These are phyloP conservation scores for Todiramphus chloris DNA, from an alignment of 2,113 vertebrate genomes.

Conservation along the genomic window DNA sequence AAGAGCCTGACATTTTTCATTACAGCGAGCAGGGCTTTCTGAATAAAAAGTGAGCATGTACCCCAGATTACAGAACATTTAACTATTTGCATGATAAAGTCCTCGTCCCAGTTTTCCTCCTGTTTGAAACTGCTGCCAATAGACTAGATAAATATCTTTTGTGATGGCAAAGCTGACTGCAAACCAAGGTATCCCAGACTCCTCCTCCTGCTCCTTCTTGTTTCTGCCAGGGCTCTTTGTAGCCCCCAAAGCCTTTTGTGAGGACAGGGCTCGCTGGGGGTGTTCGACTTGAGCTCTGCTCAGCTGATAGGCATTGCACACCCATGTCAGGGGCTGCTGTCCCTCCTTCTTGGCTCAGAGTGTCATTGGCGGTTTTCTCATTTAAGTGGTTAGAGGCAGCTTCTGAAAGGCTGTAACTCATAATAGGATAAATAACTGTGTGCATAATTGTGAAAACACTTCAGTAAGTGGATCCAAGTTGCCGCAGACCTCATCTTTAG, in stretches of 20 bases:
- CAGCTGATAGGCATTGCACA: not conserved
- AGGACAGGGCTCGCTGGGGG: not conserved
- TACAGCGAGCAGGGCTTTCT: slow-evolving; percentile 33
- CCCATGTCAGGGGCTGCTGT: not conserved
- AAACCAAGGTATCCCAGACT: not conserved
- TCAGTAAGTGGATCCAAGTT: slow-evolving; percentile 9
- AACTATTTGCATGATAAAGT: slow-evolving; percentile 54
- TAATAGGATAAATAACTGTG: slow-evolving; percentile 53
- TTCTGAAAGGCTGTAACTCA: slow-evolving; percentile 34
- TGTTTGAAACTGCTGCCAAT: slow-evolving; percentile 32
- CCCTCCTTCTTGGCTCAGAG: not conserved
- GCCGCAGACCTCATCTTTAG: not conserved
- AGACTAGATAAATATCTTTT: slow-evolving; percentile 43
- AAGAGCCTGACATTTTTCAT: slow-evolving; percentile 65
- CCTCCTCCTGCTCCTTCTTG: not conserved
- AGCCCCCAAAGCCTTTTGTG: not conserved
- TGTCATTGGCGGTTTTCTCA: slow-evolving; percentile 36
- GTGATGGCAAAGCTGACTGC: not conserved
- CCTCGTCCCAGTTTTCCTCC: not conserved
- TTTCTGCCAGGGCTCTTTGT: not conserved
- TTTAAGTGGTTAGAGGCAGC: slow-evolving; percentile 36
- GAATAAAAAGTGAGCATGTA: slow-evolving; percentile 57
- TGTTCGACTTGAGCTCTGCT: not conserved
- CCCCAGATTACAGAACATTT: slow-evolving; percentile 57
- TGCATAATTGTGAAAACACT: slow-evolving; percentile 43